A percentile compares a stretch with the other conserved stretches of the same genome.
phyloP scores from a whole-genome alignment of 2,113 vertebrate genomes.

The Ranitomeya variabilis region DNA sequence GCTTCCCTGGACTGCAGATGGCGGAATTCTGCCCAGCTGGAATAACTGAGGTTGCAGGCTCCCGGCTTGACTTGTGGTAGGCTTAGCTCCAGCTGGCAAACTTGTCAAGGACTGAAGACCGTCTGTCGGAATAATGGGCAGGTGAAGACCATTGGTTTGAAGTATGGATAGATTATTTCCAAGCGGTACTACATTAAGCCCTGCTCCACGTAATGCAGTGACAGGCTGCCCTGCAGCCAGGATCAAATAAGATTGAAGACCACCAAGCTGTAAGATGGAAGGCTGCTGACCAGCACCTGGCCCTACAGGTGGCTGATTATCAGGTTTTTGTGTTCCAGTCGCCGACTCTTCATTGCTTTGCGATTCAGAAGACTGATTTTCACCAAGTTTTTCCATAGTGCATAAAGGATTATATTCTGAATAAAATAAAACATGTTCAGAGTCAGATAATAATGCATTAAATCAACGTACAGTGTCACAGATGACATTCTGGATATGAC shows the following conservation, averaged over 20 bases:
- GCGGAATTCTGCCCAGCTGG: background rate
- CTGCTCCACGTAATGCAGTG: background rate
- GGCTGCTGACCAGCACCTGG: background rate
- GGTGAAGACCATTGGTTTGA: background rate
- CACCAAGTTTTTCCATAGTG: background rate
- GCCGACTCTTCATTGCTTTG: background rate
- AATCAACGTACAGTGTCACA: background rate
- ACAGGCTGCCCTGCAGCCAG: constrained; percentile 3
- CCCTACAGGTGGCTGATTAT: background rate
- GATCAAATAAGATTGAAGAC: background rate
- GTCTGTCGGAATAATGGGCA: background rate
- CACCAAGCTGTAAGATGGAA: background rate
- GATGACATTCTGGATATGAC: too few relatives aligned
- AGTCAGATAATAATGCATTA: background rate
- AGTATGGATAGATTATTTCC: background rate
- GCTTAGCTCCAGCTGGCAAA: background rate
- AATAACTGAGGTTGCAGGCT: background rate
- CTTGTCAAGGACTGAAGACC: background rate
- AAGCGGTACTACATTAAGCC: background rate
- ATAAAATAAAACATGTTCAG: background rate
- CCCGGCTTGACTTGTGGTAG: background rate
- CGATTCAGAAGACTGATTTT: background rate
- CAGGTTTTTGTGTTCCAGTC: background rate
- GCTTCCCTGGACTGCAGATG: background rate
- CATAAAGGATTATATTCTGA: background rate